phyloP scores from a whole-genome alignment of 2,113 vertebrate genomes.

The Sinocyclocheilus rhinocerous region DNA sequence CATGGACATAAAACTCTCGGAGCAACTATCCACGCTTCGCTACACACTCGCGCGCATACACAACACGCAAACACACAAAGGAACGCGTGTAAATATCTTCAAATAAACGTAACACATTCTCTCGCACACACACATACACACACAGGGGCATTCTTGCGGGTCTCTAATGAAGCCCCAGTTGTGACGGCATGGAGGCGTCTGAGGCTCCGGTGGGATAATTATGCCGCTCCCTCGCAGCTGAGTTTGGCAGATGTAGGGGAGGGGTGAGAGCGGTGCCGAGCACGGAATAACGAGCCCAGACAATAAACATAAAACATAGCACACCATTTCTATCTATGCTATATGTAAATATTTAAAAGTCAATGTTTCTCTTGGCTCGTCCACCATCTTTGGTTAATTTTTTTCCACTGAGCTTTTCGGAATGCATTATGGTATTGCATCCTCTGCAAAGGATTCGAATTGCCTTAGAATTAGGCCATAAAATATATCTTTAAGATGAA shows the following conservation, averaged over 20 bases:
- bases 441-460: background rate
- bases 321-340: background rate
- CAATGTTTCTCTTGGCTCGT: background rate
- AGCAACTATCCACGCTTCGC: conserved; percentile 53
- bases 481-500: background rate
- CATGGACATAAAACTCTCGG: conserved; percentile 51
- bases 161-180: conserved; percentile 99
- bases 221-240: conserved; percentile 98
- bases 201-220: conserved; percentile 97
- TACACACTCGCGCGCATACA: conserved; percentile 44
- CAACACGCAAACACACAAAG: conserved; percentile 46
- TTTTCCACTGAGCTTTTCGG: background rate
- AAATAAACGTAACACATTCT: conserved; percentile 36
- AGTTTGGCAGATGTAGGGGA: conserved; percentile 99
- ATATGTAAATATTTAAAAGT: background rate
- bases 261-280: conserved; percentile 86
- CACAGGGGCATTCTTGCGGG: conserved; percentile 83
- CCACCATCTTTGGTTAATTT: background rate
- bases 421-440: background rate
- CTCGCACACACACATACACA: conserved; percentile 48
- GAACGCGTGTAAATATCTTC: conserved; percentile 29
- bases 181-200: conserved; percentile 91
- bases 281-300: conserved; percentile 62
- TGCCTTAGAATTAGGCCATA: background rate
- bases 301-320: background rate